Evolutionary conservation across 2,113 vertebrate genomes (phyloP), one percentile per base, ranked within the genome.

Genomic region (Polyodon spathula): DNA sequence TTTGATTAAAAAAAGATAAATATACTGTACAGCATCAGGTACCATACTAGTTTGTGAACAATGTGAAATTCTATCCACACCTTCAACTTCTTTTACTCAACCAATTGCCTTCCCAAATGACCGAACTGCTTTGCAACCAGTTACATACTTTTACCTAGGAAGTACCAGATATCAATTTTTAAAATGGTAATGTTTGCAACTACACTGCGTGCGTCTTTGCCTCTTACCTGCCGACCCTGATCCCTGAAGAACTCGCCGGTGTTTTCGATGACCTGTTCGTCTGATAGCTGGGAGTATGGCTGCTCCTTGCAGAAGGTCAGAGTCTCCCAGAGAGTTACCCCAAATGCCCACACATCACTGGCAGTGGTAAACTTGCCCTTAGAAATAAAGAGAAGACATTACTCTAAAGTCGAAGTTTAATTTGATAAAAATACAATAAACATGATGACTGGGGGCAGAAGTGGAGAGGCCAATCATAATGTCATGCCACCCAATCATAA

Each of bases 291-390:
- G 10, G 88, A 92, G 68, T 94, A 98, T 0, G 96, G 96, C 74
- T 98, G 96, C 75, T 97, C 88, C 64, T 84, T 86, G 73, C 96
- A 98, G 54, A 97, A 89, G 0, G 90, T 97, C 75, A 95, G 82
- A 11, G 89, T 92, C 79, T 98, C 96, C 96, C 96, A 98, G 56
- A 98, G 76, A 0, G 95, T 98, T 72, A 97, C 96, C 0, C 91
- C 94, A 0, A 93, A 97, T 0, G 94, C 95, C 96, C 96, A 98
- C 66, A 97, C 90, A 0, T 98, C 96, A 43, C 96, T 97, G 56
- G 96, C 94, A 0, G 93, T 96, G 1, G 96, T 97, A 80, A 98
- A 98, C 61, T 97, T 98, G 43, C 95, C 96, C 96, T 97, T 68
- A 52, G 68, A n/a, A 63, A n/a, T 6, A 65, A n/a, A 70, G 27